Evolutionary conservation across 2,113 vertebrate species (phyloP).

Genomic region (Lepus timidus): DNA sequence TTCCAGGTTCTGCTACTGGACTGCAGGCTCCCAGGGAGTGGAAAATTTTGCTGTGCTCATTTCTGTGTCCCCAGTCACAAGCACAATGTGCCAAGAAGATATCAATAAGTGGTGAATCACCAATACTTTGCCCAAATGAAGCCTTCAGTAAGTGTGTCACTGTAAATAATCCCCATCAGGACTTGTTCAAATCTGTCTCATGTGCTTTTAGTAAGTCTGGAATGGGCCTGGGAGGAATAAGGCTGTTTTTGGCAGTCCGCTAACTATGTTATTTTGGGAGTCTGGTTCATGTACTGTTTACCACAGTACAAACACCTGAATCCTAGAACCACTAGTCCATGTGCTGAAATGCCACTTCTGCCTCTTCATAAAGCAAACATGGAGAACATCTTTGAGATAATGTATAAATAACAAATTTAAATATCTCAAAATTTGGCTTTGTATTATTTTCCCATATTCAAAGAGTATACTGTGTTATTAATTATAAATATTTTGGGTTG

Average conservation of each 20-base stretch:
- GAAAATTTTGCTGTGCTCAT: constrained; percentile 43
- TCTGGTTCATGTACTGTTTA: background rate
- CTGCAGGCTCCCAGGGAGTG: background rate
- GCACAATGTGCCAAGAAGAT: background rate
- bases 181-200: constrained; percentile 16
- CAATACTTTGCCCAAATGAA: constrained; percentile 38
- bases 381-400: background rate
- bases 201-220: background rate
- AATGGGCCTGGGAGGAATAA: background rate
- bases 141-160: background rate
- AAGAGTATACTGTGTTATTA: background rate
- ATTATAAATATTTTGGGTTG: constrained; percentile 29
- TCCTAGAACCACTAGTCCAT: background rate
- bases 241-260: background rate
- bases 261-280: background rate
- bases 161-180: constrained; percentile 27
- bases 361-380: background rate
- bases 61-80: constrained; percentile 32
- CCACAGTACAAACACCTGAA: background rate
- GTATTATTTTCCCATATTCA: background rate
- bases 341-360: constrained; percentile 5
- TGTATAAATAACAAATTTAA: constrained; percentile 9
- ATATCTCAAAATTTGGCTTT: constrained; percentile 23
- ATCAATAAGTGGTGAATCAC: constrained; percentile 46
- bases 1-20: constrained; percentile 38